Conservation (phyloP, 2,113 vertebrate species). For the Apistogramma diplotaenia region DNA sequence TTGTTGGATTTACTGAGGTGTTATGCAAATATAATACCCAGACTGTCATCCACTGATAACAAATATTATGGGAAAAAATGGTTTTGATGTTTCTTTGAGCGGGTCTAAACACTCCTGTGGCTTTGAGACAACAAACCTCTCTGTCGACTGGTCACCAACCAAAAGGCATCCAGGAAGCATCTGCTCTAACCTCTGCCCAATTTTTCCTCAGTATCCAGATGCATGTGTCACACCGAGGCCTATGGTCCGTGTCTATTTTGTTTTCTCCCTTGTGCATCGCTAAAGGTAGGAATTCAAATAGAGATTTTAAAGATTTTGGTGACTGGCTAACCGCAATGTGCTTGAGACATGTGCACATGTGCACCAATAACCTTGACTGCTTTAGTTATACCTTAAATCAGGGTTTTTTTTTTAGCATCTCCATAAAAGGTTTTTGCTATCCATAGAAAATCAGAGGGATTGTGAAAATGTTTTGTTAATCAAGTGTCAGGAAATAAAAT, state of each 20-base stretch:
- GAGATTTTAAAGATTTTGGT: neutral
- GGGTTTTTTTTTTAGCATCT: neutral
- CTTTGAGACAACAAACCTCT: neutral
- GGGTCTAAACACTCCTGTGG: neutral
- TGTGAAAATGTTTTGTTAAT: neutral
- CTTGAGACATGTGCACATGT: neutral
- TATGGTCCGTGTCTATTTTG: neutral
- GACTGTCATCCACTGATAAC: neutral
- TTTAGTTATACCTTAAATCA: too few relatives aligned
- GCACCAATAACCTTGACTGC: neutral
- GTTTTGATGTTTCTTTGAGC: neutral
- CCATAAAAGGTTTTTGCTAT: neutral
- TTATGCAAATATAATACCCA: neutral
- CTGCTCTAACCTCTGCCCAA: neutral
- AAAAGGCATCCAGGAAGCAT: neutral
- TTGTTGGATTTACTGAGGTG: neutral
- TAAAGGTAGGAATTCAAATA: neutral
- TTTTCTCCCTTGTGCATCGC: neutral
- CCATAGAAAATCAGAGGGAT: neutral
- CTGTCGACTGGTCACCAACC: neutral
- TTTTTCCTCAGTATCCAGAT: neutral
- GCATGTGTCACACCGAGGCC: neutral
- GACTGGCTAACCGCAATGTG: neutral
- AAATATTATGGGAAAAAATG: neutral
- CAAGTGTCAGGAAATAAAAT: neutral